These are phyloP conservation scores for Chiloscyllium punctatum DNA, from an alignment of 2,797 vertebrate genomes.

Conservation along the genomic window DNA sequence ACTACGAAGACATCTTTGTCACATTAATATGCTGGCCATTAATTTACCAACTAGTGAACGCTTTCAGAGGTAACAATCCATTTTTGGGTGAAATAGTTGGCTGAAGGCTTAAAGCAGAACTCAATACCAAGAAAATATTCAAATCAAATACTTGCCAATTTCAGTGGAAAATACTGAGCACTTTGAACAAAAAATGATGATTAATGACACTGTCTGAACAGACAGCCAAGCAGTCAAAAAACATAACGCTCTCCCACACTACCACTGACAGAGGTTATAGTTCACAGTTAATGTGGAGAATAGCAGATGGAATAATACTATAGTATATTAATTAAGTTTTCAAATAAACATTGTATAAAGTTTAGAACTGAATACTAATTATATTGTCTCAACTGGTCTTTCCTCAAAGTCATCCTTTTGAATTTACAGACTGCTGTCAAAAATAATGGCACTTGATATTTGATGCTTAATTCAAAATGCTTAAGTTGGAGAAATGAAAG, in stretches of 20 bases:
- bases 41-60: no score
- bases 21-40: neutral
- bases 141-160: neutral
- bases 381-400: neutral
- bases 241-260: neutral
- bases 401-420: neutral
- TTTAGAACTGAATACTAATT: neutral
- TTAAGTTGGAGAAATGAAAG: neutral
- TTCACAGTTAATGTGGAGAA: neutral
- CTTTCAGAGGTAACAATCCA: neutral
- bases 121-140: neutral
- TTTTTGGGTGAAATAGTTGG: neutral
- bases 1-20: neutral
- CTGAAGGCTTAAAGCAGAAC: neutral
- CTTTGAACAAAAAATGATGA: neutral
- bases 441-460: neutral
- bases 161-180: neutral
- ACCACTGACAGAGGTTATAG: neutral
- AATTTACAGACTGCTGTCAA: neutral
- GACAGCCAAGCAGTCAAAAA: neutral
- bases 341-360: neutral
- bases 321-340: neutral
- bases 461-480: neutral
- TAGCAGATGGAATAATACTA: neutral
- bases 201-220: neutral